These are phyloP conservation scores for Rhogogaster chlorosoma DNA, from an alignment of 2,888 invertebrate genomes.

Conservation along the genomic window DNA sequence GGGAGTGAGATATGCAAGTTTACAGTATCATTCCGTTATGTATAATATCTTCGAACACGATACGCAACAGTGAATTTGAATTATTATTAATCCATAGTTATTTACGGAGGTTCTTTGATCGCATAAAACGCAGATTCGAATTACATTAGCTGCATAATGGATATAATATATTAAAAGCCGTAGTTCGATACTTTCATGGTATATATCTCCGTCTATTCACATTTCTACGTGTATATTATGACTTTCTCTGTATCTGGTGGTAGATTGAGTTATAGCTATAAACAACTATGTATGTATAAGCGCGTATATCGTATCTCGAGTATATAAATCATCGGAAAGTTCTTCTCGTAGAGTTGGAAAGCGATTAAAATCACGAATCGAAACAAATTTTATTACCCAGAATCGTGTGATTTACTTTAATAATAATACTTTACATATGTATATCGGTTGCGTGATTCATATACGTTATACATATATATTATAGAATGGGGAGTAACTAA, in stretches of 20 bases:
- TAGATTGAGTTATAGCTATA: not conserved
- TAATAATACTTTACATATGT: not conserved
- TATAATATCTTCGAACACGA: slow-evolving; percentile 13
- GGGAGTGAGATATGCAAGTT: not conserved
- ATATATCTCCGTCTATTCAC: not conserved
- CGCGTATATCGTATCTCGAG: not conserved
- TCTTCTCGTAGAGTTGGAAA: not conserved
- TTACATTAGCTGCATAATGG: not conserved
- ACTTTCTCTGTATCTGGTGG: slow-evolving; percentile 2
- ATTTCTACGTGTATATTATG: not conserved
- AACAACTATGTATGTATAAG: not conserved
- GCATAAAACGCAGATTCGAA: slow-evolving; percentile 3
- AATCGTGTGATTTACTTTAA: not conserved
- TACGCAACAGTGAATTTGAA: slow-evolving; percentile 37
- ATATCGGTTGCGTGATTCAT: not conserved
- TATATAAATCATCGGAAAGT: not conserved
- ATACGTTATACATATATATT: too few relatives aligned
- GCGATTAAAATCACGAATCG: not conserved
- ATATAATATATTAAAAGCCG: not conserved
- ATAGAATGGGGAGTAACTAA: too few relatives aligned
- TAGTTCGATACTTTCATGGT: not conserved
- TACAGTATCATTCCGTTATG: slow-evolving; percentile 26
- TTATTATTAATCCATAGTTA: not conserved
- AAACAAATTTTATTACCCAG: not conserved
- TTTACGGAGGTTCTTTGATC: slow-evolving; percentile 30